Conservation (phyloP, 2,888 invertebrate genomes). For the Brenthis hecate region DNA sequence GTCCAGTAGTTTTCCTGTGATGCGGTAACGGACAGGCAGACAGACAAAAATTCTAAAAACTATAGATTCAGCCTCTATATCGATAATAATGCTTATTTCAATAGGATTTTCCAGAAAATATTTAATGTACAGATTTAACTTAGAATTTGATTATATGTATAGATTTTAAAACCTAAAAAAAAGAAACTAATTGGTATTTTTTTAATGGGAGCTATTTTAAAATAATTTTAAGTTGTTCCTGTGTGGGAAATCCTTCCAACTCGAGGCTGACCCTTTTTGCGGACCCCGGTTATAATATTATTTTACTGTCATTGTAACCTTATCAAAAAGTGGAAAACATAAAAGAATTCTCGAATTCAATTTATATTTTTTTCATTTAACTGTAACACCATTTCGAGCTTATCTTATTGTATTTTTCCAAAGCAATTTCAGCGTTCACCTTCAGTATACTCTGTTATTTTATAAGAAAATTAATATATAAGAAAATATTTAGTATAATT, state of each 20-base stretch:
- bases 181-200: not conserved
- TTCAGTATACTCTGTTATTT: not conserved
- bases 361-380: slow-evolving; percentile 36
- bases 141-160: too few species aligned
- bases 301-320: slow-evolving; percentile 31
- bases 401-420: slow-evolving; percentile 2
- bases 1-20: too few species aligned
- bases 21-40: too few species aligned
- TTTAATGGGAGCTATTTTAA: too few species aligned
- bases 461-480: too few species aligned
- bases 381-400: slow-evolving; percentile 17
- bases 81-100: too few species aligned
- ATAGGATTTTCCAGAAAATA: too few species aligned
- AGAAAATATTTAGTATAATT: too few species aligned
- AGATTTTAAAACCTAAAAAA: not conserved
- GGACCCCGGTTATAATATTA: slow-evolving; percentile 27
- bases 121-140: too few species aligned
- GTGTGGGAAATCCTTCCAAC: slow-evolving; percentile 25
- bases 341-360: slow-evolving; percentile 31
- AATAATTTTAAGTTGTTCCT: not conserved
- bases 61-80: too few species aligned
- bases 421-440: not conserved
- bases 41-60: too few species aligned
- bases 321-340: slow-evolving; percentile 33
- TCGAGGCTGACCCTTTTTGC: slow-evolving; percentile 27